Conservation (phyloP, 2,888 invertebrate species). For the Dryomyza anilis region DNA sequence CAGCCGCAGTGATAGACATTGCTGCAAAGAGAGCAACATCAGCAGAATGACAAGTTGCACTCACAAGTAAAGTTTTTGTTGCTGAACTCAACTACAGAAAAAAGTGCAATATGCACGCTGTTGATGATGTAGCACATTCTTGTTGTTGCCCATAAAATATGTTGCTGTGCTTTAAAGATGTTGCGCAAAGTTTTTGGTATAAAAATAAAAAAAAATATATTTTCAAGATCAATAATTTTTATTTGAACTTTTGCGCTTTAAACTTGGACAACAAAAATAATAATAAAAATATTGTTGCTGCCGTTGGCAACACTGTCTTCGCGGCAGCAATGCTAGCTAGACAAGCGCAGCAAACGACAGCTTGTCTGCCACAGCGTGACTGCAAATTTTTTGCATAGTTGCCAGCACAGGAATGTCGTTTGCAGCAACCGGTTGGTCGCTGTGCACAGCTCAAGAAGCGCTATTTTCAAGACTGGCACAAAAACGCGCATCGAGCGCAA, state of each 20-base stretch:
- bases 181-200: too few relatives aligned
- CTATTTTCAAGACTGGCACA: too few relatives aligned
- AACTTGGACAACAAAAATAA: too few relatives aligned
- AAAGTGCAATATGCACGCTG: conserved; percentile 6
- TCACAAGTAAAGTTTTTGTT: conserved; percentile 1
- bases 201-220: too few relatives aligned
- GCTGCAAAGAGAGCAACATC: not conserved
- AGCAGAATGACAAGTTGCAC: not conserved
- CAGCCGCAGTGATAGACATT: not conserved
- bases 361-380: conserved; percentile 18
- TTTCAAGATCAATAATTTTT: too few relatives aligned
- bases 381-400: conserved; percentile 22
- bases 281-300: too few relatives aligned
- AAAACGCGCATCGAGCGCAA: not conserved
- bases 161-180: too few relatives aligned
- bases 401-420: conserved; percentile 17
- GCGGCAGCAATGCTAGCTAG: not conserved
- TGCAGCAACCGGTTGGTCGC: conserved; percentile 18
- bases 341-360: not conserved
- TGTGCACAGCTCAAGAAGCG: too few relatives aligned
- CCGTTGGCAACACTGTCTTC: not conserved
- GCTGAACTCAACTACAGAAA: not conserved
- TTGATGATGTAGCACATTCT: not conserved
- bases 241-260: too few relatives aligned
- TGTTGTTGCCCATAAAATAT: too few relatives aligned